A percentile compares a stretch with the other conserved stretches of the same genome.
Conservation (phyloP, 2,113 vertebrate species). For the Pontoporia blainvillei region DNA sequence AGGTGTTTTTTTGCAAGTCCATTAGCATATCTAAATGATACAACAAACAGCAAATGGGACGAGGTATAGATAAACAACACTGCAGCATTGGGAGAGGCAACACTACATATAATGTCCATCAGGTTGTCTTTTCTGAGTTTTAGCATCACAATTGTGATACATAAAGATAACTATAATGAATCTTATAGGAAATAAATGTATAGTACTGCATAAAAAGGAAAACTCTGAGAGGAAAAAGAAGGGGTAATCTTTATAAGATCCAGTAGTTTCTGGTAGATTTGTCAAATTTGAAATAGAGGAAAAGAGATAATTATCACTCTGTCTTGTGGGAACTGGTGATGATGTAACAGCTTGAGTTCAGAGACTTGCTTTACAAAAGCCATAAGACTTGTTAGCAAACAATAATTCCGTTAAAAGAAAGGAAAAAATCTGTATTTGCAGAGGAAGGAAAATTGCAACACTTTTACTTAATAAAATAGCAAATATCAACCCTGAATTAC, state of each 20-base stretch:
- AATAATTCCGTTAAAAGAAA: not conserved
- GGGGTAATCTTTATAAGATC: not conserved
- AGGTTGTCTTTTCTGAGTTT: not conserved
- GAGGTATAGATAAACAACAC: not conserved
- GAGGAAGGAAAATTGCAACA: not conserved
- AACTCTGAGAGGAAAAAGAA: not conserved
- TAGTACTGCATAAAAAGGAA: not conserved
- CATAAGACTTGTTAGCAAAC: slow-evolving; percentile 16
- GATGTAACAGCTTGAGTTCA: not conserved
- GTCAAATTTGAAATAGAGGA: not conserved
- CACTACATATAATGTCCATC: not conserved
- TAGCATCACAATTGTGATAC: not conserved
- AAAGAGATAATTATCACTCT: not conserved
- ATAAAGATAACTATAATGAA: not conserved
- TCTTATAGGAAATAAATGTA: not conserved
- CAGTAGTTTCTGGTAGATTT: not conserved
- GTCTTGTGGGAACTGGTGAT: not conserved
- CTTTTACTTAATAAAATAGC: not conserved
- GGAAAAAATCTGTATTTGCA: not conserved
- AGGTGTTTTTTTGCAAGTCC: not conserved
- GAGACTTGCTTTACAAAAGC: slow-evolving; percentile 9
- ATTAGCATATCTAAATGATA: not conserved
- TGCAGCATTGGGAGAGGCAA: too few species aligned
- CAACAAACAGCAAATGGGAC: not conserved
- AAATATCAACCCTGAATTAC: not conserved